Evolutionary conservation across 1,140 invertebrate species (phyloP).

Genomic region (Globodera ellingtonae): DNA sequence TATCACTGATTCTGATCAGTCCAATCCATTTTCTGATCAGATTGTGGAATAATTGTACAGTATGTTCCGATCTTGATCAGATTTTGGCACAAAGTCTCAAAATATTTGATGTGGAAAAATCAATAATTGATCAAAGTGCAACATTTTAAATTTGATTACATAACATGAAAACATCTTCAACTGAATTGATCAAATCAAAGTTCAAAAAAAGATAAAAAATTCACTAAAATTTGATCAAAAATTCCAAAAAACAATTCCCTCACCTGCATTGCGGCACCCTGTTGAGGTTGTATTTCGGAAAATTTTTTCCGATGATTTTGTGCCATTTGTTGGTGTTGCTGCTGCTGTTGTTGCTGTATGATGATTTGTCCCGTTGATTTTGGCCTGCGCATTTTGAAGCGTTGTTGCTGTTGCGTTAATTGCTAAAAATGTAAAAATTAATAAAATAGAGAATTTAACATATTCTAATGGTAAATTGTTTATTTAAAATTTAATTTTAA

Average conservation of each 20-base stretch:
- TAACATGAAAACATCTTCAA: no score
- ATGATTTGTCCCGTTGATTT: conserved; percentile 54
- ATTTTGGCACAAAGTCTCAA: no score
- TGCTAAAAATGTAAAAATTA: background rate
- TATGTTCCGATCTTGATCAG: background rate
- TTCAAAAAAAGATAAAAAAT: no score
- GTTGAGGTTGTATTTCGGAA: background rate
- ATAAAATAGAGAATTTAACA: no score
- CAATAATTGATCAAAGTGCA: background rate
- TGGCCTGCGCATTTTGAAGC: conserved; percentile 49
- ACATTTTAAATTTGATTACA: background rate
- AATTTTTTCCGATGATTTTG: conserved; percentile 1
- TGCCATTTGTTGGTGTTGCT: conserved; percentile 10
- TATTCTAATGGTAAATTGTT: conserved; percentile 15
- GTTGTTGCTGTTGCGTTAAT: conserved; percentile 31
- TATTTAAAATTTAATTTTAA: no score
- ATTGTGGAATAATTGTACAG: no score
- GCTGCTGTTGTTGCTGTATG: conserved; percentile 17
- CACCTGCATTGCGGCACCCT: background rate
- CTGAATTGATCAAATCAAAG: no score
- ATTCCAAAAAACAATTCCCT: background rate
- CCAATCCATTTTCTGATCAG: no score
- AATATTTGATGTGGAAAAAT: no score
- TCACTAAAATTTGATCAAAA: no score
- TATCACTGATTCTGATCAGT: no score